Base-by-base conservation (phyloP, 2,113 vertebrate species). In the Scopus umbretta region DNA sequence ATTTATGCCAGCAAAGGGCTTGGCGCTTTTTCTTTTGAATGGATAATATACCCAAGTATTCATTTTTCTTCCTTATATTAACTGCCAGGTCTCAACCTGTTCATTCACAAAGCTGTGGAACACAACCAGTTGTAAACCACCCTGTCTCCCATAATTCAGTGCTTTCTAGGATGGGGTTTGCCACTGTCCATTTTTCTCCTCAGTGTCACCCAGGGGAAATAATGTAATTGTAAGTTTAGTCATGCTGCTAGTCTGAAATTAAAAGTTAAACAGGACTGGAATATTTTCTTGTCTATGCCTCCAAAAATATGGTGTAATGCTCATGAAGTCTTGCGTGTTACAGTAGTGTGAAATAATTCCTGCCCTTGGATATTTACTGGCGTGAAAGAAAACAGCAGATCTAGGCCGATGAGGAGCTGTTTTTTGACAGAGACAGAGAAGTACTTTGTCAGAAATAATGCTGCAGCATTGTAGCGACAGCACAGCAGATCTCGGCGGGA, bases 21-120 rank as follows among this genome's bases (percentile, higher is more conserved):
- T 88, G 42, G 61, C 65, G 84, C 45, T 94, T 93, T 90, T 90
- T 76, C 58, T 90, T 88, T 88, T 84, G 45, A 86, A 88, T 95
- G 59, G 95, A 74, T 88, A 83, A 92, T 86, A 62, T 15, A 90
- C 50, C 11, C 63, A 53, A 52, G 29, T 55, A 59, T 88, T 92
- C 17, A 59, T 92, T 95, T 96, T 88, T 93, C 70, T 94, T 90
- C 82, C 61, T 67, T 88, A 29, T 18, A 59, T 4, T 53, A 67
- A 80, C n/a, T 86, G 59, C 75, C 55, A 81, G 59, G 52, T 92
- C 83, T 96, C 82, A 92, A 74, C 80, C 72, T 92, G 67, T 43
- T 92, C 29, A 84, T 86, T 96, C 75, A 78, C 34, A 66, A 76
- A 91, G 26, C 75, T 66, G 18, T 81, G 43, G 65, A 88, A 70